phyloP scores from a whole-genome alignment of 2,888 invertebrate genomes.

The Sisyra terminalis region DNA sequence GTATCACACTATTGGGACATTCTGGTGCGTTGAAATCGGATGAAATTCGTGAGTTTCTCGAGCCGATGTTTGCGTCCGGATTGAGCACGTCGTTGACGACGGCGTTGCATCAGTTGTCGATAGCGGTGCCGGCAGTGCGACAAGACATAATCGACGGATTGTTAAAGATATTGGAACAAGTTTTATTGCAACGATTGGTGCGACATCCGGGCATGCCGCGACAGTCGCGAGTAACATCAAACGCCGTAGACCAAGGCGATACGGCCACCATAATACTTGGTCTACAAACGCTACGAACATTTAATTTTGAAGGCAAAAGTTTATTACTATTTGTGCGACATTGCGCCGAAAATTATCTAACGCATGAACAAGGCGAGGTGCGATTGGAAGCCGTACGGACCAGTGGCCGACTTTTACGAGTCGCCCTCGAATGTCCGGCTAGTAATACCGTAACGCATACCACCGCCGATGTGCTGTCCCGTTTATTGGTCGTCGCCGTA shows the following conservation, averaged over 20 bases:
- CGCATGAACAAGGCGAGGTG: constrained; percentile 81
- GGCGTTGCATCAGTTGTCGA: constrained; percentile 77
- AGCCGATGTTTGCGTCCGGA: constrained; percentile 85
- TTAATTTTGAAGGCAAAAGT: constrained; percentile 81
- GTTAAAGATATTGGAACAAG: constrained; percentile 77
- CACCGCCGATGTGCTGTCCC: constrained; percentile 80
- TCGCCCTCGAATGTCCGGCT: constrained; percentile 52
- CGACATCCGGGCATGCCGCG: constrained; percentile 66
- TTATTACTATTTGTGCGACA: constrained; percentile 82
- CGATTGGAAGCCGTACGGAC: constrained; percentile 89
- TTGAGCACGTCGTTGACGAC: constrained; percentile 81
- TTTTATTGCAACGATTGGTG: constrained; percentile 75
- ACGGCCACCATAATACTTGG: constrained; percentile 79
- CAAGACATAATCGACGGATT: constrained; percentile 85
- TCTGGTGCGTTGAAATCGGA: constrained; percentile 27
- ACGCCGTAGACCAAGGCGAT: constrained; percentile 44
- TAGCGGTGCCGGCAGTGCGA: constrained; percentile 73
- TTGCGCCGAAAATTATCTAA: constrained; percentile 82
- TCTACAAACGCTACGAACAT: constrained; percentile 72
- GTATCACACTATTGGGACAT: constrained; percentile 79
- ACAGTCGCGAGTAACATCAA: constrained; percentile 31
- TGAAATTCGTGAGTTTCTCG: constrained; percentile 52
- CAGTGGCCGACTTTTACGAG: constrained; percentile 72
- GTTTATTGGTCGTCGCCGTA: constrained; percentile 81
- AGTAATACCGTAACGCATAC: constrained; percentile 76